phyloP scores from a whole-genome alignment of 2,113 vertebrate species.

The Syngnathus typhle region DNA sequence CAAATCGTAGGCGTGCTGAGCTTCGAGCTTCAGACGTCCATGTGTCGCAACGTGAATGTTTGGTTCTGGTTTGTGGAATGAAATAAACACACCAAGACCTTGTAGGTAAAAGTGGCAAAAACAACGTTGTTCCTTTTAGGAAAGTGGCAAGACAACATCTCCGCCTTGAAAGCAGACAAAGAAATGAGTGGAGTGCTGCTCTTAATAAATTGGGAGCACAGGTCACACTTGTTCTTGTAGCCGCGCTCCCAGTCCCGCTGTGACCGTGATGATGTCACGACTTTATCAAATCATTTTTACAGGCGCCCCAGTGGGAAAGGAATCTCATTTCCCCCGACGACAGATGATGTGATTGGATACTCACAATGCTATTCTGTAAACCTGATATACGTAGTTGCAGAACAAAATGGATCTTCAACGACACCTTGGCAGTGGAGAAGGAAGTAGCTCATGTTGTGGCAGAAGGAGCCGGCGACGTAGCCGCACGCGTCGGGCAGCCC shows the following conservation, averaged over 20 bases:
- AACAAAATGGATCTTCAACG: no score
- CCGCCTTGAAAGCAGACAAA: background rate
- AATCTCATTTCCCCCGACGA: background rate
- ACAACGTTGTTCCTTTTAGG: background rate
- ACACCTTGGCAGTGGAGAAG: constrained; percentile 86
- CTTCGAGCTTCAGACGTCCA: no score
- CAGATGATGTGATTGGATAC: background rate
- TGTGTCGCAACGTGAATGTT: no score
- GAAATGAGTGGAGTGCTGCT: constrained; percentile 43
- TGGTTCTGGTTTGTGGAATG: no score
- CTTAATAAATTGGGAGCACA: constrained; percentile 42
- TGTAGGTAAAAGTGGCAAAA: background rate
- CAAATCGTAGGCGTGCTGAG: no score
- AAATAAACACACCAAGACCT: no score
- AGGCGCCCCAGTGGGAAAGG: background rate
- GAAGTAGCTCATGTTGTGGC: constrained; percentile 79
- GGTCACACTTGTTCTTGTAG: background rate
- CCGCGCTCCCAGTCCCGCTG: background rate
- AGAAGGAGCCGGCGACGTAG: constrained; percentile 85
- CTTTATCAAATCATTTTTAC: constrained; percentile 12
- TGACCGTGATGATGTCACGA: constrained; percentile 16
- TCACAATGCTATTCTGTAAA: background rate
- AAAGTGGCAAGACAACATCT: background rate
- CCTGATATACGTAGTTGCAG: no score
- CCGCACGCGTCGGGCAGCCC: constrained; percentile 81